Percentiles rank a stretch among this genome's conserved stretches.
phyloP scores from a whole-genome alignment of 2,888 invertebrate genomes.

The Caradrina clavipalpis region DNA sequence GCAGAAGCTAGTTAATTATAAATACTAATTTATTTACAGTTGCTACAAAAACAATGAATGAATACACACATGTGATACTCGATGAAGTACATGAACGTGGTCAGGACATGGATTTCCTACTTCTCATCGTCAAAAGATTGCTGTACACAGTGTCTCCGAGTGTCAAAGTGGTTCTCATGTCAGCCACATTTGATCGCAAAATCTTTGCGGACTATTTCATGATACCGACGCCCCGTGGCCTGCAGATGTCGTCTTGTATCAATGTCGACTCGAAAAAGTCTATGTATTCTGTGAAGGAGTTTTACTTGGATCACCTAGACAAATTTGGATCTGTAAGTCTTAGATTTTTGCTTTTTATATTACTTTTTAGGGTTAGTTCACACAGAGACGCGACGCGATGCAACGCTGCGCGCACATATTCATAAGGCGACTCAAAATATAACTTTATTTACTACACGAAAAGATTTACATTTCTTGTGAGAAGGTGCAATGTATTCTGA shows the following conservation, averaged over 20 bases:
- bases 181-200: conserved; percentile 96
- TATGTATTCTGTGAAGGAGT: conserved; percentile 91
- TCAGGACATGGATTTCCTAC: conserved; percentile 97
- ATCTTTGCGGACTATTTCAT: conserved; percentile 93
- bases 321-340: conserved; percentile 88
- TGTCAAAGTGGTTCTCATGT: conserved; percentile 94
- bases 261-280: conserved; percentile 86
- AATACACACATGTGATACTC: conserved; percentile 97
- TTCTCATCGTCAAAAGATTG: conserved; percentile 95
- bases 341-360: background rate
- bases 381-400: no score
- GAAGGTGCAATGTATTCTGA: no score
- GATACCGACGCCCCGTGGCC: conserved; percentile 73
- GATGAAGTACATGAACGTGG: conserved; percentile 99
- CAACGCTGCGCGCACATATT: no score
- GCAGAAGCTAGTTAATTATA: no score
- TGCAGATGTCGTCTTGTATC: conserved; percentile 81
- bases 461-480: no score
- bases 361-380: no score
- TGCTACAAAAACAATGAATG: conserved; percentile 92
- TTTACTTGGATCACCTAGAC: conserved; percentile 91
- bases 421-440: no score
- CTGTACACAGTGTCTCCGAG: conserved; percentile 89
- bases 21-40: conserved; percentile 84
- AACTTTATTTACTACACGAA: no score